Evolutionary conservation across 1,140 invertebrate genomes (phyloP).

Genomic region (Eumaeus atala): DNA sequence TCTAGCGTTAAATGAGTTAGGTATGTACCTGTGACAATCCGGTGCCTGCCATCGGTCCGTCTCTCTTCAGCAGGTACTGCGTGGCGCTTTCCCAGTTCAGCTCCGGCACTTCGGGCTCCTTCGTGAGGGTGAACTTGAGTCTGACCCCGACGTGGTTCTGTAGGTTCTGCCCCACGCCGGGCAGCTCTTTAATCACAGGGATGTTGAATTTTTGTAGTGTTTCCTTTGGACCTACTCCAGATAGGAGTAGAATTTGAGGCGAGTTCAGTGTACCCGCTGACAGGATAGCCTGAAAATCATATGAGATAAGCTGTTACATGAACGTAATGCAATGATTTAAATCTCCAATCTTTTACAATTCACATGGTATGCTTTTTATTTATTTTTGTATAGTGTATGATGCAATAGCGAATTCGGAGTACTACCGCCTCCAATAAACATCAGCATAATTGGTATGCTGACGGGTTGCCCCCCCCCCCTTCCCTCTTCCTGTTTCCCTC

Average conservation of each 20-base stretch:
- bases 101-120: constrained; percentile 74
- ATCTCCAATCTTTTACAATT: no score
- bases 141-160: constrained; percentile 82
- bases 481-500: no score
- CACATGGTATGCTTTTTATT: no score
- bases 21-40: constrained; percentile 76
- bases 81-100: constrained; percentile 77
- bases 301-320: constrained; percentile 10
- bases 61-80: constrained; percentile 77
- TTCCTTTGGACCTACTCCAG: constrained; percentile 81
- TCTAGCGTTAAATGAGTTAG: no score
- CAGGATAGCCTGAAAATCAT: constrained; percentile 81
- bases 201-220: constrained; percentile 78
- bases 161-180: constrained; percentile 84
- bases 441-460: no score
- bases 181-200: constrained; percentile 78
- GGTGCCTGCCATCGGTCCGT: constrained; percentile 78
- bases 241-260: constrained; percentile 80
- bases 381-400: no score
- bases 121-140: constrained; percentile 66
- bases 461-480: no score
- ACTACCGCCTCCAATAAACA: no score
- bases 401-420: no score
- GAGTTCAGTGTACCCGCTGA: constrained; percentile 79
- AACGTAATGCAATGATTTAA: no score